Evolutionary conservation across 2,888 invertebrate genomes (phyloP), one percentile per base, ranked within the genome.

Genomic region (Pyrocoelia pectoralis): DNA sequence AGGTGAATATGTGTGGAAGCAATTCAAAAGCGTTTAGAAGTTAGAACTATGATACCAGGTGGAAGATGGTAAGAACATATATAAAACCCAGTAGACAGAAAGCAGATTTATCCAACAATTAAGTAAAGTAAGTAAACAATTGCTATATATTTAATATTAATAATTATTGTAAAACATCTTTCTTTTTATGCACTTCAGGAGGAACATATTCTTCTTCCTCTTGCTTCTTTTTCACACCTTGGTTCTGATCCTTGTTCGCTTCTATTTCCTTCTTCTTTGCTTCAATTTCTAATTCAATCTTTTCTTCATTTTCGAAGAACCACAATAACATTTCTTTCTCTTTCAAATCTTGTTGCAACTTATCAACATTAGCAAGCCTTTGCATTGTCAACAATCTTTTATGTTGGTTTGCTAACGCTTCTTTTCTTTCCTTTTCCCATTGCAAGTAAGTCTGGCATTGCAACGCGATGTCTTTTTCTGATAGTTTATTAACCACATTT

Each of bases 301-400:
- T 79, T 40, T 93, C 92, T 77, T 92, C 88, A 75, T 91, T 90
- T 64, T 94, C 91, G 81, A 94, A 94, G 86, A 91, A 94, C 90
- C 90, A 90, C 54, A 90, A 76, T 69, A 85, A 85, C 62, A 84
- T 83, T 74, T 93, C 93, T 74, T 86, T 87, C 17, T 84, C 81
- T 59, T 82, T 71, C 65, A 92, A 78, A 43, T 84, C 80, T 53
- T 85, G 80, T 74, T 88, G 87, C 62, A 87, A 84, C 48, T 84
- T 77, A 70, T 88, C 85, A 72, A 92, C 83, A 61, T 88, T 84
- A 10, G 81, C 72, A 4, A 87, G 72, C 56, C 86, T 80, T 65
- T 82, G 69, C 28, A 78, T 75, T 43, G 75, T 82, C n/a, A 82
- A 72, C 28, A 89, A 73, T 56, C 86, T 81, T 68, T 83, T 75